phyloP scores from a whole-genome alignment of 2,888 invertebrate species.

The Ophion costatus region DNA sequence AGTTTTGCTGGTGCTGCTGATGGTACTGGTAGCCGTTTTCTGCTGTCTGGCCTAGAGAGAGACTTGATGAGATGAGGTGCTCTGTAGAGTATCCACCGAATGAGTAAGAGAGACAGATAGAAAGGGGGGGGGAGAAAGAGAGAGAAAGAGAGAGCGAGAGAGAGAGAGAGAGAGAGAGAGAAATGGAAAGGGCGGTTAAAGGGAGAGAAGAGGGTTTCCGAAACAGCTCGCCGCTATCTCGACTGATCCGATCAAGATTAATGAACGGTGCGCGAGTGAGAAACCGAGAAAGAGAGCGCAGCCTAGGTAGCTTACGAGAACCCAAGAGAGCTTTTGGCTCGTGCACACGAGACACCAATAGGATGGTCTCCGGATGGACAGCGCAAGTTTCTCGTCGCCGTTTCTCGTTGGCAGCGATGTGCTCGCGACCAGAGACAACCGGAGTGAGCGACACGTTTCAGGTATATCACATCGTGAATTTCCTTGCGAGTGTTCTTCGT shows the following conservation, averaged over 20 bases:
- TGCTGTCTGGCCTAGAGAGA: conserved; percentile 47
- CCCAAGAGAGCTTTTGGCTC: conserved; percentile 52
- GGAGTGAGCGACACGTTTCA: conserved; percentile 48
- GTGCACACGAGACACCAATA: conserved; percentile 73
- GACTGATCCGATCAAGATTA: conserved; percentile 84
- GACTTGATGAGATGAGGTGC: conserved; percentile 72
- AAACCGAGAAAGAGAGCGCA: conserved; percentile 34
- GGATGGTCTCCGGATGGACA: conserved; percentile 50
- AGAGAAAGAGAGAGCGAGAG: conserved; percentile 60
- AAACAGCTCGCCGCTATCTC: conserved; percentile 83
- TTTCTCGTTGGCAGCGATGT: conserved; percentile 46
- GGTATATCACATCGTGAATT: conserved; percentile 44
- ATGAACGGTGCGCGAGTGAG: conserved; percentile 84
- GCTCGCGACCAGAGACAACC: conserved; percentile 26
- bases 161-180: not conserved
- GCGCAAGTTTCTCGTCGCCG: conserved; percentile 58
- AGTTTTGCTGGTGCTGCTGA: conserved; percentile 57
- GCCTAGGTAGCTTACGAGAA: conserved; percentile 22
- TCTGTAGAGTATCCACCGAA: conserved; percentile 55
- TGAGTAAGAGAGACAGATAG: conserved; percentile 53
- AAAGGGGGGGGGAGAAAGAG: conserved; percentile 17
- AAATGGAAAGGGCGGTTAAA: conserved; percentile 73
- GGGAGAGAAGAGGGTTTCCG: conserved; percentile 81
- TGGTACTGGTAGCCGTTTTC: conserved; percentile 64
- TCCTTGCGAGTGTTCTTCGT: conserved; percentile 54